A percentile compares a stretch with the other conserved stretches of the same genome.
Evolutionary conservation across 1,140 invertebrate species (phyloP).

Genomic region (Rhopalosiphum maidis): DNA sequence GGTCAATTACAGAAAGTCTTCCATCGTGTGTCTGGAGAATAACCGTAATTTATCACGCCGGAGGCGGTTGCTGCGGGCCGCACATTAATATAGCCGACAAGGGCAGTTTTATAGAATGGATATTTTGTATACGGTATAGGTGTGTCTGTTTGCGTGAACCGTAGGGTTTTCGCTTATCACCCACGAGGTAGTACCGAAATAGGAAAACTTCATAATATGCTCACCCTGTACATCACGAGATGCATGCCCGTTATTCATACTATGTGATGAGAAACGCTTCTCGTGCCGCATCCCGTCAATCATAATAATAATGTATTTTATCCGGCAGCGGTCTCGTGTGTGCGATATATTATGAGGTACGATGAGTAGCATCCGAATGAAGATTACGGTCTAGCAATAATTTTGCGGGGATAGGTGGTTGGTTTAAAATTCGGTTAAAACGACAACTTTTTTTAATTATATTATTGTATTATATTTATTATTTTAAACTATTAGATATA

Average conservation of each 20-base stretch:
- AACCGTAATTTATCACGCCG: slow-evolving; percentile 34
- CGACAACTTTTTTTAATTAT: not conserved
- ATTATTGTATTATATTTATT: not conserved
- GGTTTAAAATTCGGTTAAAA: not conserved
- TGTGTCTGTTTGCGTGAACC: not conserved
- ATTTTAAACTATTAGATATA: not conserved
- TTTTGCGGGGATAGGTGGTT: not conserved
- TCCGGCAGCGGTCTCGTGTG: not conserved
- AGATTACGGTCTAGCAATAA: not conserved
- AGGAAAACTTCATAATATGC: not conserved
- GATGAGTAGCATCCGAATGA: not conserved
- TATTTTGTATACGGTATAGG: not conserved
- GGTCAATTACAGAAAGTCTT: slow-evolving; percentile 36
- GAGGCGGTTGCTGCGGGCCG: not conserved
- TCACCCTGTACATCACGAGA: not conserved
- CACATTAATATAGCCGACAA: slow-evolving; percentile 30
- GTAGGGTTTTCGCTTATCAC: not conserved
- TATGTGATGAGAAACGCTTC: not conserved
- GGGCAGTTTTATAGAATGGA: not conserved
- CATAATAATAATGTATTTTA: slow-evolving; percentile 19
- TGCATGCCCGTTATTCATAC: slow-evolving; percentile 16
- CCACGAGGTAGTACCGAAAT: not conserved
- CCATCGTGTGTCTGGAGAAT: not conserved
- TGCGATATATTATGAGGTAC: not conserved
- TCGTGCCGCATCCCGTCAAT: not conserved